These are phyloP conservation scores for Aethina tumida DNA, from an alignment of 1,140 invertebrate genomes.

Conservation along the genomic window DNA sequence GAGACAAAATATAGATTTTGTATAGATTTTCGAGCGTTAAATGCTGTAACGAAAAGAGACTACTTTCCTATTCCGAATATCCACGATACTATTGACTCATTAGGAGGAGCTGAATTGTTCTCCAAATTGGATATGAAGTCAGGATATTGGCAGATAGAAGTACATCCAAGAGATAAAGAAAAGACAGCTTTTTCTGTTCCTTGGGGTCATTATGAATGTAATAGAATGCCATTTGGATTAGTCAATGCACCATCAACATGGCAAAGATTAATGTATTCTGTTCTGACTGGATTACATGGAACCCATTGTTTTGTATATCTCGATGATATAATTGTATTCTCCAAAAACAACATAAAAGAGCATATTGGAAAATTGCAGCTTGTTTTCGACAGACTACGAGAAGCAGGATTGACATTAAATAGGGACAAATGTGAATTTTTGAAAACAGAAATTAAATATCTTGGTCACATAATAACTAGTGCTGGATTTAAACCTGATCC, in stretches of 20 bases:
- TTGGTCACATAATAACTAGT: constrained; percentile 30
- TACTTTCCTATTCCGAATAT: constrained; percentile 39
- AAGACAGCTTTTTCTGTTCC: constrained; percentile 37
- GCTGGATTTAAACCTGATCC: constrained; percentile 14
- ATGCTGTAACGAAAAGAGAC: constrained; percentile 32
- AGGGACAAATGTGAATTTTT: constrained; percentile 38
- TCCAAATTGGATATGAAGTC: constrained; percentile 33
- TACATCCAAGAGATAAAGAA: constrained; percentile 28
- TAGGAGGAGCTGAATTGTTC: constrained; percentile 33
- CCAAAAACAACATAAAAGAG: constrained; percentile 13
- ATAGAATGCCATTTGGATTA: constrained; percentile 37
- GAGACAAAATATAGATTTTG: constrained; percentile 17
- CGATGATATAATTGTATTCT: constrained; percentile 21
- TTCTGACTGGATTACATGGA: constrained; percentile 10
- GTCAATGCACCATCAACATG: constrained; percentile 2
- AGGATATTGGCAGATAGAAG: constrained; percentile 39
- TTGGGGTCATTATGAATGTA: constrained; percentile 34
- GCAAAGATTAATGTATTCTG: constrained; percentile 9
- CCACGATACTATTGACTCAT: constrained; percentile 33
- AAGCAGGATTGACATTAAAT: constrained; percentile 35
- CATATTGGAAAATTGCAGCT: constrained; percentile 24
- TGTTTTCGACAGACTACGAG: constrained; percentile 24
- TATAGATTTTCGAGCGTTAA: constrained; percentile 28
- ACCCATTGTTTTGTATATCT: constrained; percentile 16
- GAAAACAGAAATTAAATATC: constrained; percentile 32